Evolutionary conservation across 2,113 vertebrate genomes (phyloP).

Genomic region (Dinomys branickii): DNA sequence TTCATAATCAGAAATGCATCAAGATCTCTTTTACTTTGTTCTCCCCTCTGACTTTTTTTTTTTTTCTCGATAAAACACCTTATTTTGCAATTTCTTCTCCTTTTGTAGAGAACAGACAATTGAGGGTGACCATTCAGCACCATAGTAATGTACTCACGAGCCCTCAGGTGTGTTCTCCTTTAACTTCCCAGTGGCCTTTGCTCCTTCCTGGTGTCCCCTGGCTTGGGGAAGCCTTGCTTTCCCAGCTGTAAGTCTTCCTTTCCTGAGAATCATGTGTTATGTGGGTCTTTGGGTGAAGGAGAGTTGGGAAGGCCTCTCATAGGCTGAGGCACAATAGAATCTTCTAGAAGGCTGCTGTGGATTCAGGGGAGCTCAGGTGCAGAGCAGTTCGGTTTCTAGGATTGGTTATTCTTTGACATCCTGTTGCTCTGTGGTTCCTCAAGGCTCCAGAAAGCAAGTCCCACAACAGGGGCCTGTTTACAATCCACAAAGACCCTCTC

Average conservation of each 20-base stretch:
- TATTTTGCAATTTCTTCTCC: neutral
- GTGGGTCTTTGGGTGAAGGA: neutral
- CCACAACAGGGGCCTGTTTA: neutral
- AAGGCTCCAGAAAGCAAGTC: neutral
- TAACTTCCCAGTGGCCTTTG: fast-evolving
- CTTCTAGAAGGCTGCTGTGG: neutral
- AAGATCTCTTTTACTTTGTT: neutral
- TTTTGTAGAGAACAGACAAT: neutral
- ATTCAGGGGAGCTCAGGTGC: neutral
- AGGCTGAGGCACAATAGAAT: neutral
- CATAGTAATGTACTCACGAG: fast-evolving
- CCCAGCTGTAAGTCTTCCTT: neutral
- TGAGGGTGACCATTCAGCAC: neutral
- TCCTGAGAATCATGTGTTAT: neutral
- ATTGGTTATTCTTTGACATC: neutral
- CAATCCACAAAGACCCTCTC: constrained; percentile 29
- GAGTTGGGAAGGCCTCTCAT: neutral
- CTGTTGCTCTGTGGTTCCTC: neutral
- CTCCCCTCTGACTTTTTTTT: neutral
- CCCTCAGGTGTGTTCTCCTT: neutral
- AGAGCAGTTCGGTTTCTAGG: neutral
- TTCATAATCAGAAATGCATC: neutral
- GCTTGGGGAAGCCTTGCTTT: neutral
- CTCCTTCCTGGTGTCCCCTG: neutral
- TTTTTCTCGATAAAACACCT: neutral